Percentiles rank a stretch among this genome's conserved stretches.
phyloP scores from a whole-genome alignment of 2,797 vertebrate genomes.

The Malacoraja senta region DNA sequence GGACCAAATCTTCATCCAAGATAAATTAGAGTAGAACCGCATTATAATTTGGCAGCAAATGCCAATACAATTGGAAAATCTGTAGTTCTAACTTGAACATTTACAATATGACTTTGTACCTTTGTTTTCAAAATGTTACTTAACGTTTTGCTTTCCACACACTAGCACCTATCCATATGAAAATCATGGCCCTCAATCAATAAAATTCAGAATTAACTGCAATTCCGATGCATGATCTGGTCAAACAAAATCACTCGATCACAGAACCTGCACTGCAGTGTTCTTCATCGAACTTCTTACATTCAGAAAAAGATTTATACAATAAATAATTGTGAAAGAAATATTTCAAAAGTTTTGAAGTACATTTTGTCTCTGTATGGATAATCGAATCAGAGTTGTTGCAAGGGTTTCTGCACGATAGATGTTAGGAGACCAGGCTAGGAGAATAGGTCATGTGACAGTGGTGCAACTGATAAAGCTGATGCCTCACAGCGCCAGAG shows the following conservation, averaged over 20 bases:
- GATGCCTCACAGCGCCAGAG: too few species aligned
- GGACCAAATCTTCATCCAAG: neutral
- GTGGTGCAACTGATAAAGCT: too few species aligned
- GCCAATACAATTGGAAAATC: neutral
- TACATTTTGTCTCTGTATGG: neutral
- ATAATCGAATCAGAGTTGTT: neutral
- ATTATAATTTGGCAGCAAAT: neutral
- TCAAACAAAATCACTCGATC: slow-evolving; percentile 1
- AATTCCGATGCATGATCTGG: slow-evolving; percentile 22
- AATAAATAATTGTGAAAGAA: neutral
- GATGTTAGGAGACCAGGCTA: neutral
- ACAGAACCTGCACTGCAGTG: slow-evolving; percentile 27
- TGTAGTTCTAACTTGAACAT: neutral
- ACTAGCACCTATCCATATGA: neutral
- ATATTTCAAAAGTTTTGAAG: neutral
- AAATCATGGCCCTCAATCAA: neutral
- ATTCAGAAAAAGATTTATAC: neutral
- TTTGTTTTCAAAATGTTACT: neutral
- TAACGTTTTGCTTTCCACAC: neutral
- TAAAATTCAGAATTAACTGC: neutral
- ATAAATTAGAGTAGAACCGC: neutral
- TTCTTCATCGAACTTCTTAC: neutral
- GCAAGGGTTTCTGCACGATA: neutral
- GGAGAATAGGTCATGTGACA: neutral
- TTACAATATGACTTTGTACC: neutral